Evolutionary conservation across 2,113 vertebrate genomes (phyloP), one percentile per base, ranked within the genome.

Genomic region (Syrmaticus mikado): DNA sequence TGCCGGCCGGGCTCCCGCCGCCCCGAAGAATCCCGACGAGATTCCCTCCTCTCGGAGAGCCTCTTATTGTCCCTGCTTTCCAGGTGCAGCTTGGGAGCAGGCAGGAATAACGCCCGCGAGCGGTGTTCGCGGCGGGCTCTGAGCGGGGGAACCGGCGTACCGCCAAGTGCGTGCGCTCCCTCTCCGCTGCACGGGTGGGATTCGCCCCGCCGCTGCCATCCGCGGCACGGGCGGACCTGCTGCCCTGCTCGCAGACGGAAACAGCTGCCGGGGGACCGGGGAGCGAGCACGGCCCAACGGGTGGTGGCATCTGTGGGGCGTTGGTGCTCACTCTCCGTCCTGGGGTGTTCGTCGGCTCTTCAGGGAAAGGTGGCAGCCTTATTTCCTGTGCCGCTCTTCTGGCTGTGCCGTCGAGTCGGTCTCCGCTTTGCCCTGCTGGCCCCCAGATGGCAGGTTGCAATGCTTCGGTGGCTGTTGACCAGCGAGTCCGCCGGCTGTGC

Each of bases 341-440:
- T 32, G 53, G 34, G 10, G 3, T 24, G 76, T 27, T 48, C n/a
- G 0, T 74, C 30, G 11, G 27, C 21, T 19, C 0, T 19, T 48
- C 2, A 3, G 81, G 10, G 25, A 21, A 62, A 45, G 72, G 80
- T 2, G 46, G 75, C 53, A 4, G 6, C 25, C 6, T 36, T 32
- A 1, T 71, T 64, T 32, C 43, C 43, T 38, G 2, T 11, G 1
- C 18, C 11, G 72, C 40, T 58, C 67, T 38, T n/a, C 30, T 10
- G 74, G 25, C 70, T 10, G 2, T 61, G 74, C 74, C 73, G 0
- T 1, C 7, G 41, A 45, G 41, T 8, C 1, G 3, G 48, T 10
- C 66, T 34, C 8, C 0, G 57, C 9, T 50, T 12, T 30, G 61
- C 40, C 74, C 58, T 0, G 27, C 34, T 13, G 68, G 30, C 55